Evolutionary conservation across 2,888 invertebrate genomes (phyloP).

Genomic region (Drosophila peninsularis): DNA sequence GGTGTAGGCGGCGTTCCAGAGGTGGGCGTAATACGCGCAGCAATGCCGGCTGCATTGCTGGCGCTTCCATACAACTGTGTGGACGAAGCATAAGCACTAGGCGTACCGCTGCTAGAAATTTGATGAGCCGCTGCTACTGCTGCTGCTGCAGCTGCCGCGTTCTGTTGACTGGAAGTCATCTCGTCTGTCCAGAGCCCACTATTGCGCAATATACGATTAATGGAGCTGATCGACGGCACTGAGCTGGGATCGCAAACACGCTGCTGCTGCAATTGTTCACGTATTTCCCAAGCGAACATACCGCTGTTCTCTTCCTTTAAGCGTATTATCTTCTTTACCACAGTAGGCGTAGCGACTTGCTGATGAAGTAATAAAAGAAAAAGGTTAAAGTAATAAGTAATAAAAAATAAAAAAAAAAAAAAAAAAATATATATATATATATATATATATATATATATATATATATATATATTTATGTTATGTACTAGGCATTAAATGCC

Average conservation of each 20-base stretch:
- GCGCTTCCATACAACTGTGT: constrained; percentile 51
- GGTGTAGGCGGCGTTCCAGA: constrained; percentile 39
- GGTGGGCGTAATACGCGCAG: constrained; percentile 33
- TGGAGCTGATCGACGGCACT: constrained; percentile 97
- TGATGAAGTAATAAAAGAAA: constrained; percentile 85
- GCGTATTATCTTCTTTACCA: constrained; percentile 96
- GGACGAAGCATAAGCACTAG: constrained; percentile 42
- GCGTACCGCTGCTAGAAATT: constrained; percentile 31
- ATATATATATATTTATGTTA: no score
- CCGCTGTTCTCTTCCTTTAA: constrained; percentile 98
- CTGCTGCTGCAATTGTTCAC: constrained; percentile 94
- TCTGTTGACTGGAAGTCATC: constrained; percentile 84
- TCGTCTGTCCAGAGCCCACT: constrained; percentile 93
- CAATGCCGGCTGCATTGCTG: constrained; percentile 12
- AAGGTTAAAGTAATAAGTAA: no score
- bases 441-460: no score
- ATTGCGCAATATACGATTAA: constrained; percentile 95
- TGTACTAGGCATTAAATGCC: constrained; percentile 75
- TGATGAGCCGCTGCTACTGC: constrained; percentile 72
- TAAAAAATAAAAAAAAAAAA: no score
- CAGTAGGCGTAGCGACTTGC: constrained; percentile 98
- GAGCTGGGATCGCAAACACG: constrained; percentile 95
- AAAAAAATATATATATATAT: no score
- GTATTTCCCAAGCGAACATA: constrained; percentile 98
- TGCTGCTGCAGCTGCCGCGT: constrained; percentile 80